Evolutionary conservation across 2,888 invertebrate species (phyloP).

Genomic region (Drosophila anceps): DNA sequence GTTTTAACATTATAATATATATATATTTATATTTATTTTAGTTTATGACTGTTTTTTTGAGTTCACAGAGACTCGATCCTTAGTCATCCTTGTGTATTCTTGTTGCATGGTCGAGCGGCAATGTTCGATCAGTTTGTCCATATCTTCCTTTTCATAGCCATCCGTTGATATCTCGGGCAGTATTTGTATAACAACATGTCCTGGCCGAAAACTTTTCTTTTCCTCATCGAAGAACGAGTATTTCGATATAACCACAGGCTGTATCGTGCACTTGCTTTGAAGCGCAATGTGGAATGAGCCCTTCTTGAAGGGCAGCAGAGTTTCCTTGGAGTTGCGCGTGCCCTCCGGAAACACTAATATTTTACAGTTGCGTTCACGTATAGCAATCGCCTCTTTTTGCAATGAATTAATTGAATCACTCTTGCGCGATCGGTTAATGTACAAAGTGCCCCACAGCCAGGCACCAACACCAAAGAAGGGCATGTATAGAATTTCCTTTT

Average conservation of each 20-base stretch:
- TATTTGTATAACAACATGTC: conserved; percentile 90
- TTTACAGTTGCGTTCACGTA: conserved; percentile 89
- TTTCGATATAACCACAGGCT: conserved; percentile 94
- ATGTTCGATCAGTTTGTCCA: conserved; percentile 88
- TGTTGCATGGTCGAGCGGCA: conserved; percentile 89
- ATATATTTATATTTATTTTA: background rate
- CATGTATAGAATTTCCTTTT: conserved; percentile 92
- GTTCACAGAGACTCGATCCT: conserved; percentile 80
- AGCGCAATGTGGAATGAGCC: conserved; percentile 98
- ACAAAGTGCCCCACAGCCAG: conserved; percentile 95
- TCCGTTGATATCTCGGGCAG: conserved; percentile 90
- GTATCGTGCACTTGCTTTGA: conserved; percentile 92
- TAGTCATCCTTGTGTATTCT: conserved; percentile 87
- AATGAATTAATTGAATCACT: conserved; percentile 90
- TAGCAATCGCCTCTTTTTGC: conserved; percentile 89
- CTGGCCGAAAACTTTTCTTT: conserved; percentile 89
- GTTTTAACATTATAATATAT: conserved; percentile 18
- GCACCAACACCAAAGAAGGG: conserved; percentile 94
- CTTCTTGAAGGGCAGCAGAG: conserved; percentile 96
- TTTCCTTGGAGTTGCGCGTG: conserved; percentile 91
- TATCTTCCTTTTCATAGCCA: conserved; percentile 88
- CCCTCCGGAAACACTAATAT: conserved; percentile 97
- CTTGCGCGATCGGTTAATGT: conserved; percentile 92
- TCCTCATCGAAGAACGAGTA: conserved; percentile 90
- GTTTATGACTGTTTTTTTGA: conserved; percentile 65